Conservation (phyloP, 2,113 vertebrate genomes). For the Rhabdornis inornatus region DNA sequence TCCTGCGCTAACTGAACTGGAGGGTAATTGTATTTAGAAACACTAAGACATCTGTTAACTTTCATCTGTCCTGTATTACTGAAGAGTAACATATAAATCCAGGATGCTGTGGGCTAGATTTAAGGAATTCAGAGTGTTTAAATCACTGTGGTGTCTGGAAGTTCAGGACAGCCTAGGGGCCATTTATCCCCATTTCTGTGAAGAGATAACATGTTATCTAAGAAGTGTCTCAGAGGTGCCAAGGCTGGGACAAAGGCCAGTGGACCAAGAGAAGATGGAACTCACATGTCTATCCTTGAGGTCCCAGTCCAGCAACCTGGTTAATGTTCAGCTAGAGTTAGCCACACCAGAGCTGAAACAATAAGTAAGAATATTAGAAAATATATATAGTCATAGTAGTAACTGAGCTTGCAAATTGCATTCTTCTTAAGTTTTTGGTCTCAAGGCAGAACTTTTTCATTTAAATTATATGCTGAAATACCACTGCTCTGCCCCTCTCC, state of each 20-base stretch:
- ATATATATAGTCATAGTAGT: background rate
- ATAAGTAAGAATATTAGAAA: background rate
- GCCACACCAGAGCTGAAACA: background rate
- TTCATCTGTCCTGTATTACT: constrained; percentile 29
- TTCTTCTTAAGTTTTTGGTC: background rate
- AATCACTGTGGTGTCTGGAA: constrained; percentile 19
- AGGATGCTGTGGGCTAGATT: background rate
- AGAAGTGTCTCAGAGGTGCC: background rate
- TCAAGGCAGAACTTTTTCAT: background rate
- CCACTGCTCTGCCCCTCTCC: background rate
- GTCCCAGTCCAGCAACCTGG: background rate
- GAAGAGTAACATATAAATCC: background rate
- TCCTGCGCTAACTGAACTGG: background rate
- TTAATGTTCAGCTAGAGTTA: background rate
- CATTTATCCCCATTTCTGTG: background rate
- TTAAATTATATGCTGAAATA: background rate
- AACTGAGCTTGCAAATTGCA: background rate
- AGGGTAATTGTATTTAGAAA: constrained; percentile 18
- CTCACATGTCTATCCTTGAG: background rate
- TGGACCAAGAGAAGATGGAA: background rate
- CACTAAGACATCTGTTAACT: constrained; percentile 31
- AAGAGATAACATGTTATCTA: background rate
- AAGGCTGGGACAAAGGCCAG: background rate
- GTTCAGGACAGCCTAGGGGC: background rate
- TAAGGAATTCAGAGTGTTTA: constrained; percentile 14